These are phyloP conservation scores for Cirrhinus mrigala DNA, from an alignment of 2,797 vertebrate species.

Conservation along the genomic window DNA sequence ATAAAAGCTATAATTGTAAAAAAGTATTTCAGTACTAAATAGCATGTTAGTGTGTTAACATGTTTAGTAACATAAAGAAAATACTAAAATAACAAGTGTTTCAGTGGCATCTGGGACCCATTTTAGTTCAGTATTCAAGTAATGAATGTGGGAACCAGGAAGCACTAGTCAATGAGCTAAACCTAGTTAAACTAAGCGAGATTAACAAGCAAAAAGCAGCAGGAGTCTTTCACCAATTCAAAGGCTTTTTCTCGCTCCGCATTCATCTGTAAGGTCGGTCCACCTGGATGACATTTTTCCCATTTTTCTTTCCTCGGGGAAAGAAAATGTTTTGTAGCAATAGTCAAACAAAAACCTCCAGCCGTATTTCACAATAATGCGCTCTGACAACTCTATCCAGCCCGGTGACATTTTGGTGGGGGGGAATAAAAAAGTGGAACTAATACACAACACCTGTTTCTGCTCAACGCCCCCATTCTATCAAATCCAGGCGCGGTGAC, in stretches of 20 bases:
- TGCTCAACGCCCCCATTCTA: conserved; percentile 70
- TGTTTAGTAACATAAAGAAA: no score
- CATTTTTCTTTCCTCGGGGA: conserved; percentile 52
- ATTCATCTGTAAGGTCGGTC: conserved; percentile 59
- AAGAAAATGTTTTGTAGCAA: conserved; percentile 67
- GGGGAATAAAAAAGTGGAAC: conserved; percentile 67
- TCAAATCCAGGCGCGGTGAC: conserved; percentile 77
- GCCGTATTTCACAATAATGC: conserved; percentile 69
- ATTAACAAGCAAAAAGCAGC: background rate
- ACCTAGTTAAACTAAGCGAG: background rate
- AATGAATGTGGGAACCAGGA: background rate
- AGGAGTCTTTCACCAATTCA: conserved; percentile 57
- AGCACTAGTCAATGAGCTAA: background rate
- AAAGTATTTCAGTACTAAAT: background rate
- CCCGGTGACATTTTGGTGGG: conserved; percentile 55
- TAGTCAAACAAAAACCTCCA: conserved; percentile 65
- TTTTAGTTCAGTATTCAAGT: background rate
- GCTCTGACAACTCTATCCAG: conserved; percentile 72
- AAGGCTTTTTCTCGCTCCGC: conserved; percentile 65
- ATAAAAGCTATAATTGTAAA: background rate
- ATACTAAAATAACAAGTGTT: background rate
- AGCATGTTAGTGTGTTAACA: no score
- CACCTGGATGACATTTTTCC: conserved; percentile 68
- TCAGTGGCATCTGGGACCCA: background rate
- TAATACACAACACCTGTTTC: conserved; percentile 80